phyloP scores from a whole-genome alignment of 2,888 invertebrate genomes.

The Ypsolopha sequella region DNA sequence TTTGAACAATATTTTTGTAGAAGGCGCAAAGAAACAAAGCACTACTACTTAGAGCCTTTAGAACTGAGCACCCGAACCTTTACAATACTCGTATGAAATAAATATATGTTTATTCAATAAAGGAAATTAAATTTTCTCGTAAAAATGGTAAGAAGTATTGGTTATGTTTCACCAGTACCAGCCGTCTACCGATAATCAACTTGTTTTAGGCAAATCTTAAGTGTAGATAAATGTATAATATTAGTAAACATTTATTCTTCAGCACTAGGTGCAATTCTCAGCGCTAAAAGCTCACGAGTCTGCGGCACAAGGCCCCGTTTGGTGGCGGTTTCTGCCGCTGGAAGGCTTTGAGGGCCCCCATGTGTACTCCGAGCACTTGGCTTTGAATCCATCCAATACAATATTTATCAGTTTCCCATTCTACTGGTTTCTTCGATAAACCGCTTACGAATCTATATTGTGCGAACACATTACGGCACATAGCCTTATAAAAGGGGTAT shows the following conservation, averaged over 20 bases:
- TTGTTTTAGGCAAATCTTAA: too few relatives aligned
- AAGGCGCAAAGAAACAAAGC: too few relatives aligned
- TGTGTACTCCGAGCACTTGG: not conserved
- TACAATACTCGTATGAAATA: too few relatives aligned
- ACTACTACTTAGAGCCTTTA: too few relatives aligned
- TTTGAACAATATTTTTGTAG: too few relatives aligned
- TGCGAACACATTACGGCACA: slow-evolving; percentile 13
- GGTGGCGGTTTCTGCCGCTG: not conserved
- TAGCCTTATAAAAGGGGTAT: slow-evolving; percentile 11
- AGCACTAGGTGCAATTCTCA: slow-evolving; percentile 23
- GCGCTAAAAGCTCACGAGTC: slow-evolving; percentile 6
- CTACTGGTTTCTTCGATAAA: not conserved
- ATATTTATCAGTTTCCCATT: not conserved
- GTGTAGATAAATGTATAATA: too few relatives aligned
- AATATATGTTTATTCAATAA: too few relatives aligned
- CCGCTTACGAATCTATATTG: not conserved
- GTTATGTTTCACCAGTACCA: too few relatives aligned
- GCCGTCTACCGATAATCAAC: too few relatives aligned
- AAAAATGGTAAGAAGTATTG: too few relatives aligned
- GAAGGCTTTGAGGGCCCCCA: not conserved
- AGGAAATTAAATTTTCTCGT: too few relatives aligned
- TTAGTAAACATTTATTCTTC: slow-evolving; percentile 20
- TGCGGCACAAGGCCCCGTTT: not conserved
- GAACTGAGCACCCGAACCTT: too few relatives aligned
- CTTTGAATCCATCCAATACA: slow-evolving; percentile 1